Evolutionary conservation across 2,113 vertebrate species (phyloP).

Genomic region (Paedocypris sp.): DNA sequence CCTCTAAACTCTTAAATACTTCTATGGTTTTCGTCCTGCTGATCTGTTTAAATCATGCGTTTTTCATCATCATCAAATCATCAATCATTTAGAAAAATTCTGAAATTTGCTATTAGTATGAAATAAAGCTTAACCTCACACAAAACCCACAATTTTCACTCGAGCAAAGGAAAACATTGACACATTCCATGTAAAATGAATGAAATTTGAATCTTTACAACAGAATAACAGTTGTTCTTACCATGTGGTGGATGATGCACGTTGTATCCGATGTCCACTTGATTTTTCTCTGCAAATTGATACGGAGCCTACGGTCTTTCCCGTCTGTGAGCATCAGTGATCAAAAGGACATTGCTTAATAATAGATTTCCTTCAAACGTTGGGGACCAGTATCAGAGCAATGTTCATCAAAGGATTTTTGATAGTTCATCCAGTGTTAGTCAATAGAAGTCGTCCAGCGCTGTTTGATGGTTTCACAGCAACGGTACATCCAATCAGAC

Average conservation of each 20-base stretch:
- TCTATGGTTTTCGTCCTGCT: no score
- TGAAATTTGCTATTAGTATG: no score
- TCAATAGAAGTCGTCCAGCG: slow-evolving; percentile 13
- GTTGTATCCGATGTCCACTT: neutral
- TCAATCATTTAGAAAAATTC: no score
- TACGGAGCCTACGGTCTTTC: neutral
- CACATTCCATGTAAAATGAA: no score
- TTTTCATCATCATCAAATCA: neutral
- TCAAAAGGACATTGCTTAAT: slow-evolving; percentile 14
- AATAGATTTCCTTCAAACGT: slow-evolving; percentile 1
- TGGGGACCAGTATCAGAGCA: slow-evolving; percentile 12
- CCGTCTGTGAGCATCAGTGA: neutral
- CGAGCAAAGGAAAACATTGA: no score
- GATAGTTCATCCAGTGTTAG: neutral
- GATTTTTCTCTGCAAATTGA: neutral
- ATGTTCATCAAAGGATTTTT: neutral
- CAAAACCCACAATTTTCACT: no score
- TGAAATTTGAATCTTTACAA: neutral
- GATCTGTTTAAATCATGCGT: neutral
- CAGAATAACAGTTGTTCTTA: slow-evolving; percentile 4
- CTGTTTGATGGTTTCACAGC: slow-evolving; percentile 1
- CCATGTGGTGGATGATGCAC: neutral
- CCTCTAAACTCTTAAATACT: no score
- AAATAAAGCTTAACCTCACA: no score
- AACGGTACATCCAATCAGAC: slow-evolving; percentile 2